phyloP scores from a whole-genome alignment of 2,888 invertebrate genomes.

The Sinelater perroti region DNA sequence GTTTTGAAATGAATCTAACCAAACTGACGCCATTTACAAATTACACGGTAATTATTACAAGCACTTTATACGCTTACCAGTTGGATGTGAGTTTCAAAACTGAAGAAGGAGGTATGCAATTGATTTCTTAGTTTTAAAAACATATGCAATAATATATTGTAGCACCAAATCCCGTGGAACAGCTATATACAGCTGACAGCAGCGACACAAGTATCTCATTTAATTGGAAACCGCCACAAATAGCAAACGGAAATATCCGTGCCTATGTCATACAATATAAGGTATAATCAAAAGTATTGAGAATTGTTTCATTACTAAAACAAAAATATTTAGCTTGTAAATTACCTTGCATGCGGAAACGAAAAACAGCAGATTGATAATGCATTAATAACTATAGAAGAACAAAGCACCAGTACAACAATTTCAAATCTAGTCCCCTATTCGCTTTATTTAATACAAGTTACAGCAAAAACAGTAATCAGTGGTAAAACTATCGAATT shows the following conservation, averaged over 20 bases:
- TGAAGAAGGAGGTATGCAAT: slow-evolving; percentile 26
- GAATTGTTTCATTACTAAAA: background rate
- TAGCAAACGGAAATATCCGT: slow-evolving; percentile 11
- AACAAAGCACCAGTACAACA: background rate
- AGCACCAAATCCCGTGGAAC: background rate
- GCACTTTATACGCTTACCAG: background rate
- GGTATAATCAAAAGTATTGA: slow-evolving; percentile 1
- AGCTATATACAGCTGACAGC: background rate
- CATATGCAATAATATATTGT: background rate
- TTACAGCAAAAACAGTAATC: background rate
- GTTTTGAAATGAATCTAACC: slow-evolving; percentile 5
- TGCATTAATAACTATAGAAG: background rate
- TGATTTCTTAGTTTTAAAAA: slow-evolving; percentile 6
- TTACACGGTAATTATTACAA: slow-evolving; percentile 2
- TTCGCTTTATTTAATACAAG: background rate
- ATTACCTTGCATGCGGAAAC: background rate
- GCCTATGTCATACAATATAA: slow-evolving; percentile 6
- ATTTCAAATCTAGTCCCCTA: background rate
- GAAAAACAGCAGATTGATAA: background rate
- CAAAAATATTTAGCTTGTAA: background rate
- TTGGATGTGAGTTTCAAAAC: slow-evolving; percentile 7
- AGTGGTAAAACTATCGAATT: background rate
- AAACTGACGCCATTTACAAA: slow-evolving; percentile 10
- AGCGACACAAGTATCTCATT: slow-evolving; percentile 7
- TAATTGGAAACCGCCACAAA: background rate